phyloP scores from a whole-genome alignment of 2,113 vertebrate genomes.

The Alethe castanea region DNA sequence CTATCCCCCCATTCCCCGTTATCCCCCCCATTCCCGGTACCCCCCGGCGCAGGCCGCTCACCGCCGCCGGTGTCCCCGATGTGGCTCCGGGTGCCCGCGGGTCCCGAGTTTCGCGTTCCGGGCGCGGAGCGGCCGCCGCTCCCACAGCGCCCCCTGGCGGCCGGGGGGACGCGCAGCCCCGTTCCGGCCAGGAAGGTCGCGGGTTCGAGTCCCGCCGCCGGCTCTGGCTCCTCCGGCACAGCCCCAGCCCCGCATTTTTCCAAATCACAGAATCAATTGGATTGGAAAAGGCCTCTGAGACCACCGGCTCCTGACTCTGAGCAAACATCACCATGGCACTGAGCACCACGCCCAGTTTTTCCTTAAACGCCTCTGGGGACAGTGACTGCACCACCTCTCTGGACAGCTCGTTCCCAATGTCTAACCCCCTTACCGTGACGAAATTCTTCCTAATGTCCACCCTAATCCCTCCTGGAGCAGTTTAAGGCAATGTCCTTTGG shows the following conservation, averaged over 20 bases:
- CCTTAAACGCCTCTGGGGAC: neutral
- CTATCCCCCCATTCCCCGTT: neutral
- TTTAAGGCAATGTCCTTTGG: neutral
- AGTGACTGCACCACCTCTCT: too few species aligned
- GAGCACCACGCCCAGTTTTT: neutral
- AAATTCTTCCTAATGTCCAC: neutral
- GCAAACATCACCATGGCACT: neutral
- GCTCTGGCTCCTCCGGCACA: accelerated
- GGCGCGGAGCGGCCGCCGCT: too few species aligned
- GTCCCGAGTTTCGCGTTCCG: too few species aligned
- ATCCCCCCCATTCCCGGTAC: neutral
- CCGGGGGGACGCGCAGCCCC: too few species aligned
- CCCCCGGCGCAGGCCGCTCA: too few species aligned
- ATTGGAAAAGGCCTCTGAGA: neutral
- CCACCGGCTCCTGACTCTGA: neutral
- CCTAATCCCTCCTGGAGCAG: neutral
- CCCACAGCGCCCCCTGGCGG: too few species aligned
- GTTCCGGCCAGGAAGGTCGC: accelerated
- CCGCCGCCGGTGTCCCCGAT: too few species aligned
- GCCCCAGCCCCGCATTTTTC: accelerated
- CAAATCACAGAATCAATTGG: accelerated
- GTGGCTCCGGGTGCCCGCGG: too few species aligned
- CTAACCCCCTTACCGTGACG: neutral
- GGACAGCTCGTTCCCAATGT: accelerated
- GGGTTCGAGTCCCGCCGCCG: neutral